Base-by-base conservation (phyloP, 1,140 invertebrate genomes). In the Lasioglossum baleicum region DNA sequence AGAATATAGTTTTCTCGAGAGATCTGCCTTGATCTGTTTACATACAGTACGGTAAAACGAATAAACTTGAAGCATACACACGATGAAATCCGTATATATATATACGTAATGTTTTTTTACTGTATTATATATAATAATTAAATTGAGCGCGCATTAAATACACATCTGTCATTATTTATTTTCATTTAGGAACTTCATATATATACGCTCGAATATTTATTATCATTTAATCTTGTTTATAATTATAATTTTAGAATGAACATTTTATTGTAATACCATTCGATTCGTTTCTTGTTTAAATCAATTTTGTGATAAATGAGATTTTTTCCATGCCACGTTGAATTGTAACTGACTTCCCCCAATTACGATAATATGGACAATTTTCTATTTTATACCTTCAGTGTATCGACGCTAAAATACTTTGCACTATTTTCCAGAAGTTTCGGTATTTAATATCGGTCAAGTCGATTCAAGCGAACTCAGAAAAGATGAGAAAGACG, bases 111-210 rank as follows among this genome's bases (percentile, higher is more conserved):
- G 65, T 64, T n/a, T 35, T 26, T 53, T 51, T 78, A 72, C 22
- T 65, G 22, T 58, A 65, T 73, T 31, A 35, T 35, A 35, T 35
- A 35, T 35, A 35, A 35, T 69, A 65, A 65, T 42, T 51, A 31
- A 65, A 63, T 48, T 61, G 60, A 76, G 11, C 69, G 56, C 69
- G 67, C 60, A 22, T 11, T 35, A 77, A 65, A 7, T 35, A 53
- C 40, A 44, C 61, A 51, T 65, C 13, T 35, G 20, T 73, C 40
- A 65, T 65, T 79, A 79, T 79, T 79, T 79, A 73, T 79, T 79
- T 42, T 64, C 61, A 79, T 66, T 58, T 73, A 44, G 70, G 53
- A 77, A 79, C 26, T 56, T 73, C 40, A 65, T n/a, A n/a, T n/a
- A n/a, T n/a, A n/a, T 35, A 53, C 53, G 48, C 11, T 66, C 22